Evolutionary conservation across 92 coral and sea anemone species (phyloP), one percentile per base, ranked within the genome.

Genomic region (Zoanthus solanderi): DNA sequence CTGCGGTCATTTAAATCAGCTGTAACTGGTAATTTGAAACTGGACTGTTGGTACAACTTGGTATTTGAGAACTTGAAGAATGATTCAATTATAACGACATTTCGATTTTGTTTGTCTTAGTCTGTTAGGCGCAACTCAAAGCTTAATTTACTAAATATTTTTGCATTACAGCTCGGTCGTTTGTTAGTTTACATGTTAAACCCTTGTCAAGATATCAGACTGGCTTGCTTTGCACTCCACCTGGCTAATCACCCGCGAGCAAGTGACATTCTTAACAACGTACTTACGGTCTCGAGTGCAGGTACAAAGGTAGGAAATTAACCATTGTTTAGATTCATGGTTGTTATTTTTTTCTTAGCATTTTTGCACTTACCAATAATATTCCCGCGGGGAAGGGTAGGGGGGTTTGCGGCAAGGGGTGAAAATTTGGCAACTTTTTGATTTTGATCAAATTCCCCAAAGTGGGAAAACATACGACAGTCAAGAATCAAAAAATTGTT

Each of bases 221-320:
- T 92, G 31, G 89, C 96, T 16, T 93, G 83, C 58, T 96, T 93
- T 73, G 98, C 91, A n/a, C 90, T 95, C 0, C 96, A 93, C 68
- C 82, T 96, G 58, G 88, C 83, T 28, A 79, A 93, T 53, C 93
- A 93, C 31, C 91, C 91, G 7, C 99, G 91, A 23, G 96, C 95
- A 63, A 91, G 88, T 79, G 94, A 94, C 80, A 76, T 96, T 31
- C 78, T 95, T 18, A 86, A 89, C 14, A 53, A 88, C 48, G 87
- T 96, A 67, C 71, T 95, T 78, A 87, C 89, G 12, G 90, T 93
- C 47, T 81, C 85, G 1, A 93, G 90, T 60, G 95, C 95, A 4
- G 96, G 96, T 32, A 90, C 97, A 57, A 96, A 96, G 98, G 99
- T 96, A 87, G 42, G 78, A 17, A n/a, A 4, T 17, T 63, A 4